Evolutionary conservation across 2,113 vertebrate species (phyloP), one percentile per base, ranked within the genome.

Genomic region (Elgaria multicarinata): DNA sequence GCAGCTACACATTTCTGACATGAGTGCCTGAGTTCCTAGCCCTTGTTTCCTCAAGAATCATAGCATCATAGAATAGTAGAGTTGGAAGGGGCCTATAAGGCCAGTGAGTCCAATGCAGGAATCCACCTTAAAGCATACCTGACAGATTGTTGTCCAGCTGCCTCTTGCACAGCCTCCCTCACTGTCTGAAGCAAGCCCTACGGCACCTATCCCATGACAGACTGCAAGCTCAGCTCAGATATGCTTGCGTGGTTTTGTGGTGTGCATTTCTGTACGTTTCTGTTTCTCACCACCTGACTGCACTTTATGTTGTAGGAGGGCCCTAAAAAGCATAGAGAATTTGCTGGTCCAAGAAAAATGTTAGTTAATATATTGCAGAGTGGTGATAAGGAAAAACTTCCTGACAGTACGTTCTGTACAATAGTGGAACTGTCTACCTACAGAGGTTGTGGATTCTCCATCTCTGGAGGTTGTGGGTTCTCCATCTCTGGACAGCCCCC

Each of bases 101-200:
- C n/a, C n/a, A n/a, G n/a, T n/a, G n/a, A n/a, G n/a, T n/a, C n/a
- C n/a, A n/a, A n/a, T n/a, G n/a, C n/a, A n/a, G n/a, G n/a, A n/a
- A n/a, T n/a, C n/a, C n/a, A n/a, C n/a, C n/a, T n/a, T n/a, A n/a
- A n/a, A n/a, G n/a, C n/a, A n/a, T n/a, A n/a, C n/a, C n/a, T n/a
- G n/a, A n/a, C n/a, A n/a, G n/a, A n/a, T n/a, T n/a, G n/a, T n/a
- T n/a, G n/a, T n/a, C n/a, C n/a, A n/a, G n/a, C n/a, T n/a, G n/a
- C n/a, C n/a, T n/a, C n/a, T n/a, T 69, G 36, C 9, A 12, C 3
- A 6, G 9, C 9, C 0, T 92, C 64, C 26, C 67, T 89, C 71
- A 75, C 69, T 42, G 0, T 0, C 87, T 85, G 28, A 42, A n/a
- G 44, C 6, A 62, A 77, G 39, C 0, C 0, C 3, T 83, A 39